Base-by-base conservation (phyloP, 1,140 invertebrate genomes). In the Sarcophaga bullata region DNA sequence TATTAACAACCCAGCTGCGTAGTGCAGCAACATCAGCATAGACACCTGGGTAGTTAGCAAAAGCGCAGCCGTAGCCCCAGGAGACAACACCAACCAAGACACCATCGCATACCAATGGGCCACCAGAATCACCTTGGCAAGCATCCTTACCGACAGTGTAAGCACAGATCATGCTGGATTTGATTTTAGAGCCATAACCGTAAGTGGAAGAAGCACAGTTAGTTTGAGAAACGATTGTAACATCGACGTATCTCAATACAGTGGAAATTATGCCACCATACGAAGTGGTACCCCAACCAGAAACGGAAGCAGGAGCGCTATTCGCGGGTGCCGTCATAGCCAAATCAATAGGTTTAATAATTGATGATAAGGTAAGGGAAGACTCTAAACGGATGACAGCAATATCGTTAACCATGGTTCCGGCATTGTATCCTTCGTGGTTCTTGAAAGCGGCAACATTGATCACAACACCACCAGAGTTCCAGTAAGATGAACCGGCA, bases 1-100 rank as follows among this genome's bases (percentile, higher is more conserved):
- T 52, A 5, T 8, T 72, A 19, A 68, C 49, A 46, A 81, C 37
- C 82, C 82, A 83, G n/a, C 6, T 11, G 11, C 73, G 80, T 1
- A 81, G 73, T 6, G 13, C 46, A 48, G 80, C 50, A 10, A 83
- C 83, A 48, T 81, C 58, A 52, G 80, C 5, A 15, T 83, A 83
- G 6, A 83, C 73, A 46, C 83, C 83, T 3, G 83, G 94, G 47
- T 88, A 87, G 48, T 86, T 85, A 15, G 73, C 3, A 8, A 82
- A 76, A 1, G 78, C 87, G 73, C 87, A 88, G 11, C 83, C 91
- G 52, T 91, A 89, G 13, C 94, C 94, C 92, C 93, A 94, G 15
- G 93, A 93, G 0, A 93, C 91, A 68, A 95, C 88, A 73, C 94
- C 94, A 49, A 90, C 87, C 50, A 91, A 81, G 3, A 76, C 73